A percentile compares a stretch with the other conserved stretches of the same genome.
phyloP scores from a whole-genome alignment of 2,113 vertebrate species.

The Passer domesticus region DNA sequence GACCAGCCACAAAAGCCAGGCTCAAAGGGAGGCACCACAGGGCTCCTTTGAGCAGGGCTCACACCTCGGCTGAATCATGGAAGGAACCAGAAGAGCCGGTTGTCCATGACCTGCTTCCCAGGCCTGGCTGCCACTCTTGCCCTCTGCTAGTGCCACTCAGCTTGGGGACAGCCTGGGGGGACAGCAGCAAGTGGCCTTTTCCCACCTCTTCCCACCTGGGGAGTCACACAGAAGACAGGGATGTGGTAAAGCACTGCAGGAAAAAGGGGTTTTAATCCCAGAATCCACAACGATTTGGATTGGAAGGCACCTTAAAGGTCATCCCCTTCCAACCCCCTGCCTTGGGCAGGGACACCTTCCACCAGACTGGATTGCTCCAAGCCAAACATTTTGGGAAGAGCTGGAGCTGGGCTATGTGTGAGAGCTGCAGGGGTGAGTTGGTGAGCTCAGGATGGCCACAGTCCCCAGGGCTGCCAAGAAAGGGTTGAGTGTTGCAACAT shows the following conservation, averaged over 20 bases:
- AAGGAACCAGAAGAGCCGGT: constrained; percentile 46
- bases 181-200: not conserved
- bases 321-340: not conserved
- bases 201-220: not conserved
- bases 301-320: not conserved
- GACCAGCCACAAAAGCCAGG: not conserved
- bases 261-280: not conserved
- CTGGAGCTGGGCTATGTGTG: not conserved
- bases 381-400: not conserved
- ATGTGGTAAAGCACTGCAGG: not conserved
- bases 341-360: not conserved
- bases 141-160: not conserved
- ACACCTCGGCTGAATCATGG: constrained; percentile 49
- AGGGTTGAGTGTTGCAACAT: not conserved
- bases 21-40: not conserved
- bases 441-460: not conserved
- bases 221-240: not conserved
- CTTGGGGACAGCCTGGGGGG: not conserved
- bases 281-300: not conserved
- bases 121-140: not conserved
- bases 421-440: not conserved
- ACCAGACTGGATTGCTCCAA: not conserved
- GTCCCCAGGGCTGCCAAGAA: not conserved
- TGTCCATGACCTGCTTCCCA: constrained; percentile 52
- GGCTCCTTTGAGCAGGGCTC: constrained; percentile 20